phyloP scores from a whole-genome alignment of 2,888 invertebrate species.

The Sycophila texana region DNA sequence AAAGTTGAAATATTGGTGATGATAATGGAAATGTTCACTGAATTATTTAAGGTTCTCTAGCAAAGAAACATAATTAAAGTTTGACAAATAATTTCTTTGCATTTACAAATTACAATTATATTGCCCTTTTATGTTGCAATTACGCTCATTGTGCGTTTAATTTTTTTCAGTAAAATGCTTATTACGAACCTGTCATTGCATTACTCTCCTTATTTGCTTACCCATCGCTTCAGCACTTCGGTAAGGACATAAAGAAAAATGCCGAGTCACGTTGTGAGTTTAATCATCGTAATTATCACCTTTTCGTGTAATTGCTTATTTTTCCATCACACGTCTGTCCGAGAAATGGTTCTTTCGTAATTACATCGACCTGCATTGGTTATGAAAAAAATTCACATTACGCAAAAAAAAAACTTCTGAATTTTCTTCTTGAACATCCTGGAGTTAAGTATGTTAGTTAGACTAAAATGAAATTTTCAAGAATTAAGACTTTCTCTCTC shows the following conservation, averaged over 20 bases:
- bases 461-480: no score
- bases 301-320: constrained; percentile 35
- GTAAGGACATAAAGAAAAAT: constrained; percentile 17
- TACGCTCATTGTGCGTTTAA: constrained; percentile 1
- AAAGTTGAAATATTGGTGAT: no score
- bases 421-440: constrained; percentile 5
- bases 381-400: constrained; percentile 3
- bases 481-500: no score
- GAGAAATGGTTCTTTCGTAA: constrained; percentile 25
- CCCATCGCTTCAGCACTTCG: constrained; percentile 17
- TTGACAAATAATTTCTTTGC: no score
- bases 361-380: not conserved
- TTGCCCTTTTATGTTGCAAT: not conserved
- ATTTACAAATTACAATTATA: no score
- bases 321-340: constrained; percentile 24
- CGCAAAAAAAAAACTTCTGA: constrained; percentile 7
- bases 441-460: constrained; percentile 21
- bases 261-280: constrained; percentile 28
- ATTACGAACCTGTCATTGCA: constrained; percentile 25
- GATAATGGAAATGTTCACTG: no score
- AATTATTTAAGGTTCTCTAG: no score
- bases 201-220: constrained; percentile 39
- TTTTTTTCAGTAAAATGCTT: constrained; percentile 21
- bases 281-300: constrained; percentile 35
- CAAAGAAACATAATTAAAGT: no score